Evolutionary conservation across 2,888 invertebrate species (phyloP).

Genomic region (Matsumyia berberina): DNA sequence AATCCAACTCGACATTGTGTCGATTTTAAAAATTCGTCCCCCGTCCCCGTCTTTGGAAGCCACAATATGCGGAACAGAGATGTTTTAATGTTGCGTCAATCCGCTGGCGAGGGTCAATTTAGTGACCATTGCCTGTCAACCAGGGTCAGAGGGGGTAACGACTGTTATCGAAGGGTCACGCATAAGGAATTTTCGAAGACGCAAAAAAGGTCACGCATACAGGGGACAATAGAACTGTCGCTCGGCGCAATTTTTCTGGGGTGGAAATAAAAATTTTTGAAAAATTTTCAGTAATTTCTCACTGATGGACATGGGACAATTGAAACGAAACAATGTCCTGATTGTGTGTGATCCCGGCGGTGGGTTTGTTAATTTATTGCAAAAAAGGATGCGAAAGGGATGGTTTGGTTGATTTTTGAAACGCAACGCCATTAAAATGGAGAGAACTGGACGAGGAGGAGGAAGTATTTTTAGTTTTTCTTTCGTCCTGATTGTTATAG

Average conservation of each 20-base stretch:
- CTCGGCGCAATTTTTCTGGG: conserved; percentile 20
- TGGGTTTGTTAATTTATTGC: conserved; percentile 71
- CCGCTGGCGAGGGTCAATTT: conserved; percentile 68
- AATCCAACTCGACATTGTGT: conserved; percentile 7
- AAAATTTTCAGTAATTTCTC: conserved; percentile 73
- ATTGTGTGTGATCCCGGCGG: conserved; percentile 50
- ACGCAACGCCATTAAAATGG: conserved; percentile 20
- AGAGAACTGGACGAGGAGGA: conserved; percentile 6
- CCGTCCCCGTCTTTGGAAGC: conserved; percentile 14
- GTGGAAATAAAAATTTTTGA: conserved; percentile 70
- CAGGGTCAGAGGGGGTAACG: conserved; percentile 61
- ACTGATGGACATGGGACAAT: conserved; percentile 60
- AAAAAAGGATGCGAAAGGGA: conserved; percentile 64
- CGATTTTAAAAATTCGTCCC: conserved; percentile 12
- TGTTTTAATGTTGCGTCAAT: conserved; percentile 57
- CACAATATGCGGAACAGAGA: conserved; percentile 65
- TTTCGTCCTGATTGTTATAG: conserved; percentile 50
- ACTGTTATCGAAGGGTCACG: conserved; percentile 59
- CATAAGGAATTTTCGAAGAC: conserved; percentile 72
- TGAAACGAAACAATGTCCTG: conserved; percentile 61
- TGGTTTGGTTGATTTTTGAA: conserved; percentile 1
- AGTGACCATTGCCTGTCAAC: conserved; percentile 70
- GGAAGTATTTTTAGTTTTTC: conserved; percentile 29
- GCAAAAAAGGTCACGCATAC: conserved; percentile 71
- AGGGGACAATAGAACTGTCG: conserved; percentile 51